These are phyloP conservation scores for Panopea generosa DNA, from an alignment of 2,888 invertebrate species.

Conservation along the genomic window DNA sequence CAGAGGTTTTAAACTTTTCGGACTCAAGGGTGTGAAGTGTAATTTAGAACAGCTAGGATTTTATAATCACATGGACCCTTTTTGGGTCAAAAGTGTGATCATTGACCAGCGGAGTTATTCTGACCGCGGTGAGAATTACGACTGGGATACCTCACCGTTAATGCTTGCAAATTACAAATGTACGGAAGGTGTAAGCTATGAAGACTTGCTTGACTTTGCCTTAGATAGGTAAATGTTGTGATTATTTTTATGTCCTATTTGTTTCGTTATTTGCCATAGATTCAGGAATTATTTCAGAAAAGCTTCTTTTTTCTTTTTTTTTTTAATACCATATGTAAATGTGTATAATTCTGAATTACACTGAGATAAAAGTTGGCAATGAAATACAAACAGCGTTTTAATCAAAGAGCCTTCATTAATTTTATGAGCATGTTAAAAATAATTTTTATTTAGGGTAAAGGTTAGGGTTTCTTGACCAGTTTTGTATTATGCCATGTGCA, in stretches of 20 bases:
- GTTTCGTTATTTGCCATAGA: too few species aligned
- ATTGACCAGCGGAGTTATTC: conserved; percentile 66
- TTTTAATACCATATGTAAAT: too few species aligned
- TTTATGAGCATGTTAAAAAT: too few species aligned
- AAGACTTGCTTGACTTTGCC: conserved; percentile 95
- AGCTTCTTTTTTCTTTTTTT: too few species aligned
- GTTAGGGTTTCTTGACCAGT: too few species aligned
- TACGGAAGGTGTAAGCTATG: conserved; percentile 93
- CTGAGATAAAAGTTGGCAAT: too few species aligned
- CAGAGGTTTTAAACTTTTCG: conserved; percentile 68
- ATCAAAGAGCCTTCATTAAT: too few species aligned
- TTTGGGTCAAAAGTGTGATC: conserved; percentile 79
- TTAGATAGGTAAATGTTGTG: conserved; percentile 87
- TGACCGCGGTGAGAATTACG: conserved; percentile 83
- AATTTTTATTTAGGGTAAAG: too few species aligned
- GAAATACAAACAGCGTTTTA: too few species aligned
- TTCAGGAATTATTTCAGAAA: too few species aligned
- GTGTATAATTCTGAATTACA: too few species aligned
- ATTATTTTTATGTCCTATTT: conserved; percentile 45
- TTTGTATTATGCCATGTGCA: too few species aligned
- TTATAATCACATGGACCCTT: conserved; percentile 78
- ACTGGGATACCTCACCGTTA: conserved; percentile 83
- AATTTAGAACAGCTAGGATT: conserved; percentile 80
- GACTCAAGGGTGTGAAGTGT: conserved; percentile 74
- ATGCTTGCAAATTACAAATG: conserved; percentile 85